Base-by-base conservation (phyloP, 1,140 invertebrate genomes). In the Drosophila sucinea region DNA sequence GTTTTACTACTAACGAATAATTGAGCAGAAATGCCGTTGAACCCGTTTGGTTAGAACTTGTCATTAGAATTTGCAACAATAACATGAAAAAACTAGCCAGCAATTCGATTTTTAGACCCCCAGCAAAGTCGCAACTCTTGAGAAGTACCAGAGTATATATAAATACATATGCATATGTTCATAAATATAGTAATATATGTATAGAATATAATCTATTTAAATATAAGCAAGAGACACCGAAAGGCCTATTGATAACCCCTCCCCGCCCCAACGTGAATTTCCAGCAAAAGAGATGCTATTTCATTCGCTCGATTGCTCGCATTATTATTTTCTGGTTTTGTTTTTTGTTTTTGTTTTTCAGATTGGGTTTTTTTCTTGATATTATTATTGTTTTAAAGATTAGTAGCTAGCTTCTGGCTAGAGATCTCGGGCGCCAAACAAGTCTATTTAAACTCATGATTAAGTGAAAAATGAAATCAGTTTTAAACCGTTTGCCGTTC, bases 11-110 rank as follows among this genome's bases (percentile, higher is more conserved):
- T 82, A 73, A 69, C 32, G 60, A 70, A 87, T 87, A 86, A 87
- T 87, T 86, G 84, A 58, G 67, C 61, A 71, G 79, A 87, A 86
- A 87, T 86, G 83, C 83, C 84, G 83, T 89, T 86, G 77, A 87
- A 86, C 83, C 77, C 67, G 83, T 86, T 86, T 87, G 79, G 83
- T 69, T 51, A 80, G 83, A 86, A 83, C 80, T 35, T 87, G 83
- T 86, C 73, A 74, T 67, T 71, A 60, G 54, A 77, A 41, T 54
- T 62, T 62, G 41, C 47, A 27, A 61, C 65, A 35, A 40, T 55
- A 60, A 65, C 41, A 47, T 60, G 75, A 56, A 72, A 40, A 60
- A 64, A 70, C 79, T 81, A 81, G 67, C 70, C 65, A 81, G 61
- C 67, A 63, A 65, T 38, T 60, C 63, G 60, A 54, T 55, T 54